Percentiles rank a stretch among this genome's conserved stretches.
Conservation (phyloP, 1,140 invertebrate species). For the Manduca sexta region DNA sequence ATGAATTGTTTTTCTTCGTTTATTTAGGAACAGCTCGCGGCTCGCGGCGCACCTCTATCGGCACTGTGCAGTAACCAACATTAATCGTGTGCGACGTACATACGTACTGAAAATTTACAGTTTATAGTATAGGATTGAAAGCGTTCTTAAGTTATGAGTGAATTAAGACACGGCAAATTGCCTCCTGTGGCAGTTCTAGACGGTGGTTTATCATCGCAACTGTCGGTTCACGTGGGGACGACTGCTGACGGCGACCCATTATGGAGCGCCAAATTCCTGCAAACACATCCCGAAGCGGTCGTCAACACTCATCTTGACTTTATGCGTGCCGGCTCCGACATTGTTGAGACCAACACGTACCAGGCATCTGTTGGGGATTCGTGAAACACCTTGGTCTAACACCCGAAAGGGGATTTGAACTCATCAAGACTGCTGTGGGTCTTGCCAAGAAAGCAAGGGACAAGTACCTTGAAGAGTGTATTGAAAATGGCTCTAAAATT, state of each 20-base stretch:
- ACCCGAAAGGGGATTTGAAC: slow-evolving; percentile 75
- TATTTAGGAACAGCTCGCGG: too few relatives aligned
- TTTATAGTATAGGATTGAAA: too few relatives aligned
- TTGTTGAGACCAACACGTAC: slow-evolving; percentile 91
- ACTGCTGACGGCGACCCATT: slow-evolving; percentile 82
- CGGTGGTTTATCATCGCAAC: slow-evolving; percentile 85
- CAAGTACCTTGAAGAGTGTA: slow-evolving; percentile 71
- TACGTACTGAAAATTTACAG: too few relatives aligned
- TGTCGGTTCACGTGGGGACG: slow-evolving; percentile 78
- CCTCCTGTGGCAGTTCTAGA: slow-evolving; percentile 76
- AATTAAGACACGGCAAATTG: too few relatives aligned
- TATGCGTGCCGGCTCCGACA: slow-evolving; percentile 84
- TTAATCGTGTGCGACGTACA: too few relatives aligned
- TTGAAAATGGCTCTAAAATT: slow-evolving; percentile 12
- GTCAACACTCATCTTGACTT: slow-evolving; percentile 86
- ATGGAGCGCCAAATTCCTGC: slow-evolving; percentile 85
- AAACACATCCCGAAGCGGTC: slow-evolving; percentile 80
- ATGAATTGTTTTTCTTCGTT: too few relatives aligned
- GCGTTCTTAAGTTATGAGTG: too few relatives aligned
- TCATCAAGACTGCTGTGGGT: slow-evolving; percentile 81
- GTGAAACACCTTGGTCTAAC: slow-evolving; percentile 78
- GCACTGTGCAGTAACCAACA: too few relatives aligned
- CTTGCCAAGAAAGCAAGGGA: slow-evolving; percentile 78
- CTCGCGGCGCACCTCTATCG: too few relatives aligned
- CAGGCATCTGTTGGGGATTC: slow-evolving; percentile 89